Base-by-base conservation (phyloP, 2,888 invertebrate species). In the Drosophila nr. fundita region DNA sequence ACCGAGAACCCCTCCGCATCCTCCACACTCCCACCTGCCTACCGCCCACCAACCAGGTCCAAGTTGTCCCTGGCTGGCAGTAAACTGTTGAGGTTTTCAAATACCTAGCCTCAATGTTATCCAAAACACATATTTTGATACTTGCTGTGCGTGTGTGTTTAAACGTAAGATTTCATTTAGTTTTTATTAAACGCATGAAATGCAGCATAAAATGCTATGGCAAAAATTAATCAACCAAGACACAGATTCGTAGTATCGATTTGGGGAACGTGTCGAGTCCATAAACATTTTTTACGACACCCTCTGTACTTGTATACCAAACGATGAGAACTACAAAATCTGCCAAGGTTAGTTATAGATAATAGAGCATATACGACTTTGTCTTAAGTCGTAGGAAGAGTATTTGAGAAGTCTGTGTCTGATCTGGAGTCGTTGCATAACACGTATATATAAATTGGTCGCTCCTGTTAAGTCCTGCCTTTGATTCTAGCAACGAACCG, bases 1-100 rank as follows among this genome's bases (percentile, higher is more conserved):
- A 60, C 58, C 64, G 53, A 40, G 24, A 15, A 48, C 30, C 54
- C 58, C 42, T 24, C 36, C 15, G 36, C 0, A 27, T 2, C 27
- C 4, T 49, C n/a, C 36, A 38, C 42, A 15, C 10, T 4, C 30
- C 4, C 2, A n/a, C 11, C 11, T 30, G n/a, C n/a, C 6, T 1
- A 21, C 24, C 21, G 5, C 10, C 15, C 11, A 30, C 10, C n/a
- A 29, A 21, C 13, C 11, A 29, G 29, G n/a, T n/a, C 6, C 29
- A 45, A 36, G 36, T 54, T 24, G 40, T 10, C 38, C 32, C 40
- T 34, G 36, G 40, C 30, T 52, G 34, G 40, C 27, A 38, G 79
- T 82, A 88, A 88, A 83, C 88, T 82, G 80, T 78, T 73, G 80
- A 73, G 75, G 80, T 67, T 80, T 79, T 77, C 70, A 77, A 88